Evolutionary conservation across 2,797 vertebrate genomes (phyloP).

Genomic region (Miichthys miiuy): DNA sequence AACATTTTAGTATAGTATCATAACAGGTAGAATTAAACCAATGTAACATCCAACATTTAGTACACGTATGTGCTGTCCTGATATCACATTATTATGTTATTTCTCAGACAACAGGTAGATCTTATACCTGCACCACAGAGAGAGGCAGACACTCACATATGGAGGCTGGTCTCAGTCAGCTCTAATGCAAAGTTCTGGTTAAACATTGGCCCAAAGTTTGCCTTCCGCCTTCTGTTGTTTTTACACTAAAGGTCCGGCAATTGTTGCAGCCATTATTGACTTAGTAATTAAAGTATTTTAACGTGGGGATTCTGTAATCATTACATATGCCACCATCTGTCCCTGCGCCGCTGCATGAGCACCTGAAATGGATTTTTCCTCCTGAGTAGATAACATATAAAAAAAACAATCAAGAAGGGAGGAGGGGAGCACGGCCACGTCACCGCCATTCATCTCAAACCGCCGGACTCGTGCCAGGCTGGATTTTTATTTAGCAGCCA

Average conservation of each 20-base stretch:
- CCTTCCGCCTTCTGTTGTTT: constrained; percentile 99
- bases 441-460: constrained; percentile 42
- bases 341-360: constrained; percentile 81
- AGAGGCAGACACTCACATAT: constrained; percentile 57
- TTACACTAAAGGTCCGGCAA: constrained; percentile 92
- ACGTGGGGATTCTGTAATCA: constrained; percentile 99
- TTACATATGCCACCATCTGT: constrained; percentile 97
- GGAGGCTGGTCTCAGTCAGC: constrained; percentile 67
- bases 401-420: constrained; percentile 57
- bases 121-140: constrained; percentile 3
- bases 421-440: constrained; percentile 25
- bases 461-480: not conserved
- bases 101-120: not conserved
- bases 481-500: not conserved
- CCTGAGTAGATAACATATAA: constrained; percentile 81
- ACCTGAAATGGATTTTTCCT: constrained; percentile 85
- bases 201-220: constrained; percentile 99
- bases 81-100: too few relatives aligned
- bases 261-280: constrained; percentile 98
- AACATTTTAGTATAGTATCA: not conserved
- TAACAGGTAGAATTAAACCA: not conserved
- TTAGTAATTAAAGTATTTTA: constrained; percentile 99
- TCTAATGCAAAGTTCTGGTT: constrained; percentile 98
- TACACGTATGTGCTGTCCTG: not conserved
- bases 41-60: not conserved